These are phyloP conservation scores for Calameuta filiformis DNA, from an alignment of 2,888 invertebrate species.

Conservation along the genomic window DNA sequence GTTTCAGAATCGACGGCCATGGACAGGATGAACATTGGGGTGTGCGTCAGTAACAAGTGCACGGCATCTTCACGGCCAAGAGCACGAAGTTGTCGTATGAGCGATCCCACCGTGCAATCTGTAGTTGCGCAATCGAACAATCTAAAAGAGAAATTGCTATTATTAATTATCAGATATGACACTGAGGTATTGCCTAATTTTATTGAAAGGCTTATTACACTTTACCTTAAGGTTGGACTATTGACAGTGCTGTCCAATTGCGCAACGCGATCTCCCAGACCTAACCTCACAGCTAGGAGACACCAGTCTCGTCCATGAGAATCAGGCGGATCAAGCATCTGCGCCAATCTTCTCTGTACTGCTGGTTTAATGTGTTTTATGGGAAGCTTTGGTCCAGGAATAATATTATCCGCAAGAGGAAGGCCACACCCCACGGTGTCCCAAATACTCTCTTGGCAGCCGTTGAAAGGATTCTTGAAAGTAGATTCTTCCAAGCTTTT, in stretches of 20 bases:
- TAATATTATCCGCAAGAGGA: slow-evolving; percentile 53
- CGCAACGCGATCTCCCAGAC: slow-evolving; percentile 70
- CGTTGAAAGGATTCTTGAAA: slow-evolving; percentile 61
- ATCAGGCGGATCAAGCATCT: slow-evolving; percentile 79
- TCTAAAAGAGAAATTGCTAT: slow-evolving; percentile 33
- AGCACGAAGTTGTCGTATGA: slow-evolving; percentile 57
- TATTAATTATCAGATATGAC: neutral
- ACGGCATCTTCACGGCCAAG: slow-evolving; percentile 61
- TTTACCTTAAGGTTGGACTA: slow-evolving; percentile 60
- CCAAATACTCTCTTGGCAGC: slow-evolving; percentile 59
- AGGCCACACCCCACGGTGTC: slow-evolving; percentile 60
- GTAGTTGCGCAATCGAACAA: slow-evolving; percentile 55
- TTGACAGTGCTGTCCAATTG: slow-evolving; percentile 60
- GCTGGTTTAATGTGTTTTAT: slow-evolving; percentile 72
- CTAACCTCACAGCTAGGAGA: slow-evolving; percentile 77
- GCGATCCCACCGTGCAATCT: slow-evolving; percentile 56
- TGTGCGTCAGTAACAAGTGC: slow-evolving; percentile 56
- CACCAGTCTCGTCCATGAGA: slow-evolving; percentile 82
- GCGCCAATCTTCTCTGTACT: slow-evolving; percentile 73
- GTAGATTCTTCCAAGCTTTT: slow-evolving; percentile 55
- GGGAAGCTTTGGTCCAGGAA: slow-evolving; percentile 58
- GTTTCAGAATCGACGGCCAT: slow-evolving; percentile 58
- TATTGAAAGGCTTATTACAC: neutral
- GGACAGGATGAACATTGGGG: slow-evolving; percentile 56
- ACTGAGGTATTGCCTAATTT: neutral